Evolutionary conservation across 2,888 invertebrate species (phyloP).

Genomic region (Ormyrus pomaceus): DNA sequence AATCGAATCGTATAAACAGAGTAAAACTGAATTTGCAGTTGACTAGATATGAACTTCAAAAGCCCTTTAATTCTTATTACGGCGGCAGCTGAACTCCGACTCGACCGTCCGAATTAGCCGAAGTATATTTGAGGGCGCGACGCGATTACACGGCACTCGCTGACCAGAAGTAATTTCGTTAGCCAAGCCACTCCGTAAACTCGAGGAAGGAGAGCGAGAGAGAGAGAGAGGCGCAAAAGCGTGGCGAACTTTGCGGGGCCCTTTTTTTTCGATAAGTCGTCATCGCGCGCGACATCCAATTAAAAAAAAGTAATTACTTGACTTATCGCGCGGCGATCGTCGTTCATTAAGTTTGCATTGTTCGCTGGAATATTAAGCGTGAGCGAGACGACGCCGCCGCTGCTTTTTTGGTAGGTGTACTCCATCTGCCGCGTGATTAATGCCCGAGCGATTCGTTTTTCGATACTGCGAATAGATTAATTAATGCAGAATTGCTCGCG

Average conservation of each 20-base stretch:
- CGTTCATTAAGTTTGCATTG: constrained; percentile 2
- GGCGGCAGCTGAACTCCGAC: no score
- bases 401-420: not conserved
- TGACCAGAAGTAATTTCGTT: not conserved
- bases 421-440: not conserved
- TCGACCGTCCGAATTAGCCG: no score
- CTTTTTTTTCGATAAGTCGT: not conserved
- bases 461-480: not conserved
- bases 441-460: not conserved
- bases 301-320: not conserved
- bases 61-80: no score
- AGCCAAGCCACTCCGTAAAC: not conserved
- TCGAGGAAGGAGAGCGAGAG: no score
- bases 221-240: no score
- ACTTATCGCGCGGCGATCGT: not conserved
- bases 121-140: no score
- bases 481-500: not conserved
- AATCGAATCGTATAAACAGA: no score
- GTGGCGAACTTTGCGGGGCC: not conserved
- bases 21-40: no score
- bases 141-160: no score
- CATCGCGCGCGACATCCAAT: not conserved
- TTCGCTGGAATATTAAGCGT: not conserved
- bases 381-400: not conserved
- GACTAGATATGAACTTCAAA: no score